Conservation (phyloP, 2,888 invertebrate genomes). For the Eristalis arbustorum region DNA sequence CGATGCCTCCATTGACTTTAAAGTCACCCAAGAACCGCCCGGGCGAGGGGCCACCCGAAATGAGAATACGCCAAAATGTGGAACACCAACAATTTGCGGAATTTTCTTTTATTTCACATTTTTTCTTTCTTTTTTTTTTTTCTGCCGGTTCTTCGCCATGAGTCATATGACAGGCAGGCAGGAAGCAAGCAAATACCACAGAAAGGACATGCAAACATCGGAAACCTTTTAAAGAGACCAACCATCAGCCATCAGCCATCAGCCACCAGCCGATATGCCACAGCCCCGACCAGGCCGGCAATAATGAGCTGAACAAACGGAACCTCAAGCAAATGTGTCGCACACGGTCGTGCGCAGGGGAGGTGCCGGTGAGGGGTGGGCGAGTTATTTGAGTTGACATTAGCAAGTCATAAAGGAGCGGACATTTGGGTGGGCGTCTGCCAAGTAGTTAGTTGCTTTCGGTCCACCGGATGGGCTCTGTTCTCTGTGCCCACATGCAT, state of each 20-base stretch:
- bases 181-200: constrained; percentile 55
- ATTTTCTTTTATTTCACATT: background rate
- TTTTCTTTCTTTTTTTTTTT: background rate
- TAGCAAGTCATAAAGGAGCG: constrained; percentile 24
- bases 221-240: constrained; percentile 47
- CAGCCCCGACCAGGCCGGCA: background rate
- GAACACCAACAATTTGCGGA: constrained; percentile 42
- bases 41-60: background rate
- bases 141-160: constrained; percentile 24
- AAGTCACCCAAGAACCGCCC: constrained; percentile 22
- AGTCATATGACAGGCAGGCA: constrained; percentile 52
- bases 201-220: constrained; percentile 62
- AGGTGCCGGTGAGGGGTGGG: background rate
- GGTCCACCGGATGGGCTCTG: constrained; percentile 29
- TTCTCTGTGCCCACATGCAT: background rate
- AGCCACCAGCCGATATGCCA: constrained; percentile 25
- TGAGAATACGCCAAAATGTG: constrained; percentile 45
- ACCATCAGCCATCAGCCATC: background rate
- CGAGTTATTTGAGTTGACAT: constrained; percentile 33
- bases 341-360: background rate
- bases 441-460: constrained; percentile 8
- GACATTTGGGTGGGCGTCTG: constrained; percentile 2
- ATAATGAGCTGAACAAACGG: constrained; percentile 29
- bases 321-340: constrained; percentile 23
- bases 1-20: constrained; percentile 7